Percentiles rank a stretch among this genome's conserved stretches.
Conservation (phyloP, 2,113 vertebrate species). For the Orycteropus afer region DNA sequence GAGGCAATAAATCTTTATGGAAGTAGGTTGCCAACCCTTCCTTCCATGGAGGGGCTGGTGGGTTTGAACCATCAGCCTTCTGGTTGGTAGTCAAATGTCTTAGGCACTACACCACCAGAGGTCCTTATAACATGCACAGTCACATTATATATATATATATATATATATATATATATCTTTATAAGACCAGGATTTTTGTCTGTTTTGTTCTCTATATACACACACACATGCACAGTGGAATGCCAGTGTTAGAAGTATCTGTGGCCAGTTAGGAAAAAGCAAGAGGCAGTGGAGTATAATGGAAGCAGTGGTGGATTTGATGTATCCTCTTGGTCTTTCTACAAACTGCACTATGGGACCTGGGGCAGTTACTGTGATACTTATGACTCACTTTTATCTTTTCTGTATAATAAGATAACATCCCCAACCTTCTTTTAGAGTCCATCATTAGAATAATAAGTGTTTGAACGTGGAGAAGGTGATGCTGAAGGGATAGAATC, state of each 20-base stretch:
- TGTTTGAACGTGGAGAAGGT: not conserved
- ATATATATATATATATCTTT: accelerated
- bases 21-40: no score
- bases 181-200: no score
- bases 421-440: not conserved
- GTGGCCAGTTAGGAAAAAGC: not conserved
- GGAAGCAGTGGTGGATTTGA: not conserved
- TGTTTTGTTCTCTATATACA: not conserved
- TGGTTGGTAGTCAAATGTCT: no score
- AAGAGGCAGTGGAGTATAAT: not conserved
- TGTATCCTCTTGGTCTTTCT: not conserved
- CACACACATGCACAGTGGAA: not conserved
- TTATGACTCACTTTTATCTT: not conserved
- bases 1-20: no score
- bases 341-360: not conserved
- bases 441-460: not conserved
- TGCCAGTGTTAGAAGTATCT: not conserved
- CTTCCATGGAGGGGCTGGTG: no score
- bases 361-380: not conserved
- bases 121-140: no score
- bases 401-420: not conserved
- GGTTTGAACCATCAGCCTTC: no score
- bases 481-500: not conserved
- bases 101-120: no score
- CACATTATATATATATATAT: not conserved